phyloP scores from a whole-genome alignment of 2,797 vertebrate species.

The Enteromius unitaeniatus region DNA sequence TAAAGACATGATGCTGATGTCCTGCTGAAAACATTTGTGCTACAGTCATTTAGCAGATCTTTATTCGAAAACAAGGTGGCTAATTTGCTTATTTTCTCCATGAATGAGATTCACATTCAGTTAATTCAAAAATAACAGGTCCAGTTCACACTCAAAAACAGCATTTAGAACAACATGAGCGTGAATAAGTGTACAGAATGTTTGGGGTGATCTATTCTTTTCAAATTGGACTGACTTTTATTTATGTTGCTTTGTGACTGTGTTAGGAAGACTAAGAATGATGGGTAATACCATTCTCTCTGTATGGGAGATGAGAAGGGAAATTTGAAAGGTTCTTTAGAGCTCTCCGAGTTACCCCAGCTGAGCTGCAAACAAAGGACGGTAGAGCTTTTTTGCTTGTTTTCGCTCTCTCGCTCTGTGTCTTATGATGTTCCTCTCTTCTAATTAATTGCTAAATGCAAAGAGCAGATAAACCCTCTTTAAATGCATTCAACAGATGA shows the following conservation, averaged over 20 bases:
- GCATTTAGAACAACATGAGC: not conserved
- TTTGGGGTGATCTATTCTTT: not conserved
- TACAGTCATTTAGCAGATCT: not conserved
- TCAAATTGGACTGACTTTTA: not conserved
- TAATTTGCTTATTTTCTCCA: not conserved
- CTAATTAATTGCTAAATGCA: conserved; percentile 74
- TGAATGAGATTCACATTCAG: not conserved
- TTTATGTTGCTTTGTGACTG: conserved; percentile 30
- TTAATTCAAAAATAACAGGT: not conserved
- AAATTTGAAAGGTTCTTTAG: conserved; percentile 52
- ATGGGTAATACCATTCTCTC: conserved; percentile 41
- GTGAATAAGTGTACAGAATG: not conserved
- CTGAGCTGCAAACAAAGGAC: conserved; percentile 46
- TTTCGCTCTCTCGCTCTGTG: conserved; percentile 47
- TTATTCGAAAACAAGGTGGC: not conserved
- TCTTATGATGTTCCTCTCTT: conserved; percentile 58
- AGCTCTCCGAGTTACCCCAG: conserved; percentile 46
- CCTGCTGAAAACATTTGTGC: no score
- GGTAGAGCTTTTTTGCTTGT: conserved; percentile 41
- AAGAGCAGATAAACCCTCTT: conserved; percentile 63
- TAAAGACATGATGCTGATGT: no score
- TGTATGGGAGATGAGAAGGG: conserved; percentile 41
- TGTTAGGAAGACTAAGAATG: conserved; percentile 15
- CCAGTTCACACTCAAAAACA: not conserved
- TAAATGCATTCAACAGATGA: conserved; percentile 63